Evolutionary conservation across 2,797 vertebrate species (phyloP).

Genomic region (Myoxocephalus aenaeus): DNA sequence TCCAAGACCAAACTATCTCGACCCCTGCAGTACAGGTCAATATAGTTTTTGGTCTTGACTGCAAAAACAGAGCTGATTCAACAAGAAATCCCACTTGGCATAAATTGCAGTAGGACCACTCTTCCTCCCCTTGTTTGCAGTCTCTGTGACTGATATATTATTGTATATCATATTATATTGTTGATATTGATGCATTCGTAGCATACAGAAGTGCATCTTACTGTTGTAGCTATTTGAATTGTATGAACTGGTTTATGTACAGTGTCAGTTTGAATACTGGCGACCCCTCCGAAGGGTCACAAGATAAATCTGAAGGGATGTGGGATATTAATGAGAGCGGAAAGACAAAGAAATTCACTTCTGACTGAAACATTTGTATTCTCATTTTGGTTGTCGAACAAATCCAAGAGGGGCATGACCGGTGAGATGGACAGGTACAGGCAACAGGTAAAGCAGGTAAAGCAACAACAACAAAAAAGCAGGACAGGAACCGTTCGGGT

Average conservation of each 20-base stretch:
- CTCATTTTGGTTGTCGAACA: not conserved
- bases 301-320: not conserved
- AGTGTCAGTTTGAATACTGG: not conserved
- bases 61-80: not conserved
- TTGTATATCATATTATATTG: not conserved
- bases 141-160: not conserved
- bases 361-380: not conserved
- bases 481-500: not conserved
- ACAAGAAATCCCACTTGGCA: not conserved
- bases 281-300: no score
- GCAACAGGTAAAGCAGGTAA: not conserved
- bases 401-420: not conserved
- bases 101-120: not conserved
- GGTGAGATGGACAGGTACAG: not conserved
- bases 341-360: not conserved
- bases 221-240: not conserved
- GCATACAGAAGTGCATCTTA: not conserved
- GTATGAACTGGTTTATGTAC: not conserved
- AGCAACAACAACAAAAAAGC: not conserved
- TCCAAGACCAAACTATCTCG: no score
- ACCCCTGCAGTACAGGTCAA: not conserved
- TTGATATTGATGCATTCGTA: not conserved
- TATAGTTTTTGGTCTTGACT: not conserved
- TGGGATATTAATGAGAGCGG: no score
- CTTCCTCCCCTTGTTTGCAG: not conserved